phyloP scores from a whole-genome alignment of 2,113 vertebrate genomes.

The Anhinga anhinga region DNA sequence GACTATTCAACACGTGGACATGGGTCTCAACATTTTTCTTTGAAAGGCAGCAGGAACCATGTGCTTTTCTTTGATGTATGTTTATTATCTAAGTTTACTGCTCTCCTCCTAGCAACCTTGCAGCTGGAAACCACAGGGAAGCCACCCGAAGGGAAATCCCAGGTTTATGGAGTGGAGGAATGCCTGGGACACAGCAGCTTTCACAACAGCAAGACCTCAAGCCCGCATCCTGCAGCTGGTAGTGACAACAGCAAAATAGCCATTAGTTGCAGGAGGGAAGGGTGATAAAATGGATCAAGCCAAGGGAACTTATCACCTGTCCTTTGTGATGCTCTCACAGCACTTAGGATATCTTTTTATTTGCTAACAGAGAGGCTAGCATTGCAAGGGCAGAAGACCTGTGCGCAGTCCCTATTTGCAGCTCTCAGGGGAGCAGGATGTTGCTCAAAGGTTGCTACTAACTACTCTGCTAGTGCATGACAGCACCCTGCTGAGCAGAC shows the following conservation, averaged over 20 bases:
- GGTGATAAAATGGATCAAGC: not conserved
- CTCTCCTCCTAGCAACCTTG: not conserved
- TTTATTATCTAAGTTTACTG: not conserved
- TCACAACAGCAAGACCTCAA: not conserved
- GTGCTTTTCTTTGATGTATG: not conserved
- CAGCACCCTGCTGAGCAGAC: not conserved
- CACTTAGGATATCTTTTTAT: not conserved
- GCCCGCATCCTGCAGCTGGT: not conserved
- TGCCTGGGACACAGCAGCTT: not conserved
- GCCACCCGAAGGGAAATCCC: not conserved
- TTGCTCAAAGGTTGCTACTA: not conserved
- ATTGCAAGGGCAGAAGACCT: not conserved
- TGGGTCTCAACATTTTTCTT: not conserved
- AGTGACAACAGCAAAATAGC: not conserved
- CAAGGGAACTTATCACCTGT: not conserved
- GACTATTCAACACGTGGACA: rapidly evolving
- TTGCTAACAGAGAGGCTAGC: not conserved
- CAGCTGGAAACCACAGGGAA: not conserved
- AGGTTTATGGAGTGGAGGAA: not conserved
- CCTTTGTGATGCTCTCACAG: not conserved
- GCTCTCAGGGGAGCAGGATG: not conserved
- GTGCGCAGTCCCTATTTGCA: not conserved
- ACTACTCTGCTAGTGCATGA: not conserved
- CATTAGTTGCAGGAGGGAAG: not conserved
- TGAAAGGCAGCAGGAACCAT: not conserved